Percentiles rank a stretch among this genome's conserved stretches.
Conservation (phyloP, 1,140 invertebrate species). For the Drosophila truncata region DNA sequence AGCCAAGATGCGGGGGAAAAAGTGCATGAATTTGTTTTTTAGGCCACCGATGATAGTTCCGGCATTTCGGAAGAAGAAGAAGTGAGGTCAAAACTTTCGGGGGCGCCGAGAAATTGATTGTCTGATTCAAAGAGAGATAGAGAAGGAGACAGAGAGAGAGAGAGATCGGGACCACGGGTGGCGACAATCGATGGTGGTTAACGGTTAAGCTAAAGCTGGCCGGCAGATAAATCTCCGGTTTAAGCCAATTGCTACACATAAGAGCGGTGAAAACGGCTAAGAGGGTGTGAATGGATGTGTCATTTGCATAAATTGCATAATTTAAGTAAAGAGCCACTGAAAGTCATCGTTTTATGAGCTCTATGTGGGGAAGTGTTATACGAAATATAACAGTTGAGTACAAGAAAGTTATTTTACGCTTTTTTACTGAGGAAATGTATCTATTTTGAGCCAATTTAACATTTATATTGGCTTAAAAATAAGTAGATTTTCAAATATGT, state of each 20-base stretch:
- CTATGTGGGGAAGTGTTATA: slow-evolving; percentile 5
- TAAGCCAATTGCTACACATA: slow-evolving; percentile 37
- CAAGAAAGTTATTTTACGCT: background rate
- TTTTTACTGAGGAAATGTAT: background rate
- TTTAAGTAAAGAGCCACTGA: background rate
- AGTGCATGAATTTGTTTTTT: slow-evolving; percentile 76
- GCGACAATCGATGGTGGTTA: slow-evolving; percentile 30
- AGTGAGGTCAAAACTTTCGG: slow-evolving; percentile 56
- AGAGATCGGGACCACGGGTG: slow-evolving; percentile 6
- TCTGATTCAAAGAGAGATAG: slow-evolving; percentile 63
- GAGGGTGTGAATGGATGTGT: slow-evolving; percentile 23
- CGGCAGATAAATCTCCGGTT: slow-evolving; percentile 28
- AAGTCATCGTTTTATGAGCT: slow-evolving; percentile 3
- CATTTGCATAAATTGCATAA: slow-evolving; percentile 41
- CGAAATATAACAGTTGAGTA: background rate
- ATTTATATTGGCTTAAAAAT: too few species aligned
- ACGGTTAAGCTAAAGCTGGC: slow-evolving; percentile 21
- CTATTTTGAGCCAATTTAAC: background rate
- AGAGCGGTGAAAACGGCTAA: slow-evolving; percentile 28
- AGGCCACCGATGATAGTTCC: slow-evolving; percentile 69
- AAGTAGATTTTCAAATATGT: too few species aligned
- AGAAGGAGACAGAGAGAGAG: slow-evolving; percentile 3
- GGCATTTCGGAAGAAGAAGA: slow-evolving; percentile 60
- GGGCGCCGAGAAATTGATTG: slow-evolving; percentile 68
- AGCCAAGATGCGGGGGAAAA: slow-evolving; percentile 62